Base-by-base conservation (phyloP, 2,888 invertebrate species). In the Buathra laborator region DNA sequence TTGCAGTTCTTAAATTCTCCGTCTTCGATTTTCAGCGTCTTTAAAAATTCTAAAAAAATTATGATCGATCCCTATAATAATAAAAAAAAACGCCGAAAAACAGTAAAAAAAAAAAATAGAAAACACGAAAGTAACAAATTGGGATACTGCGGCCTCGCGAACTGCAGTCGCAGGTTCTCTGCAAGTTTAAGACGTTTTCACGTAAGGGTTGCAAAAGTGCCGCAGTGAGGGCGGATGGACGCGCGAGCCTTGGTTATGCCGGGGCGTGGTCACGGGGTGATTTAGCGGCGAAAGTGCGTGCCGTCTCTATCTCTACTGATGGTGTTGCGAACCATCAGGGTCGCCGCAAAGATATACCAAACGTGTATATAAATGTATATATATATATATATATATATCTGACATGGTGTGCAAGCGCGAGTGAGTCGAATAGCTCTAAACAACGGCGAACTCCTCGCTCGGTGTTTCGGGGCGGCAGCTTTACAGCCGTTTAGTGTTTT, bases 401-500 rank as follows among this genome's bases (percentile, higher is more conserved):
- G 37, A 9, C 37, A 37, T 37, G 32, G 48, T 44, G 59, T 56
- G 53, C 51, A 56, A 75, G 59, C 14, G 46, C 56, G 75, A 80
- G 67, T 19, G 79, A 72, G 77, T 29, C 72, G 56, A 19, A 62
- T 56, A 80, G 79, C 87, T 88, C 89, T 88, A 89, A 90, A 91
- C 89, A 90, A 88, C 89, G 84, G 84, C 86, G 86, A 82, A 85
- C 64, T 48, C 75, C 46, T 71, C 51, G 75, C 70, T 70, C 70
- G 88, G 89, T 89, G 89, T 93, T 93, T 93, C 89, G 92, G 93
- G 90, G 91, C 93, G 93, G 93, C 93, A 93, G 92, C 92, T 94
- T 94, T 94, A 94, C 93, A 93, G 91, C 93, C 94, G 93, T 93
- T 94, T 94, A 94, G 94, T 92, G 93, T 93, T 93, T 94, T 93